Evolutionary conservation across 2,888 invertebrate genomes (phyloP).

Genomic region (Thereva nobilitata): DNA sequence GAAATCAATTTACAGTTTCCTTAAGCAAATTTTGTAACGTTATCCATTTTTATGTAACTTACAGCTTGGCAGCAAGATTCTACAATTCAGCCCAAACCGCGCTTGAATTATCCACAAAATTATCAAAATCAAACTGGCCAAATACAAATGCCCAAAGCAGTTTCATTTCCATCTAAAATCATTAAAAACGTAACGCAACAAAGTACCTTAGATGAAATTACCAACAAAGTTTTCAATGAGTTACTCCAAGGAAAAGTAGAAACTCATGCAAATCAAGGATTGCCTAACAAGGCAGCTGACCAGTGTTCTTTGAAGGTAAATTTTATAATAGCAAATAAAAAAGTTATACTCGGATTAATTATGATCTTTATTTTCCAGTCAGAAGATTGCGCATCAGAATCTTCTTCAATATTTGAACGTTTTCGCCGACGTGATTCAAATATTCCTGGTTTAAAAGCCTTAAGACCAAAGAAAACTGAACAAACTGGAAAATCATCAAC

Average conservation of each 20-base stretch:
- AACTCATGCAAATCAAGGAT: slow-evolving; percentile 48
- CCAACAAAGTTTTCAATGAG: slow-evolving; percentile 77
- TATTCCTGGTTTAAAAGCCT: slow-evolving; percentile 52
- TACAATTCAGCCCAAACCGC: slow-evolving; percentile 38
- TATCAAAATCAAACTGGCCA: slow-evolving; percentile 31
- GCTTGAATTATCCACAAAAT: slow-evolving; percentile 19
- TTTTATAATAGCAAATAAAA: background rate
- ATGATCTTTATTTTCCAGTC: slow-evolving; percentile 46
- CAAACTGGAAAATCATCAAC: slow-evolving; percentile 44
- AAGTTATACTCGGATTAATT: background rate
- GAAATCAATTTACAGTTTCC: background rate
- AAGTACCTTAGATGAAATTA: slow-evolving; percentile 69
- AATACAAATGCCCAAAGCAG: slow-evolving; percentile 26
- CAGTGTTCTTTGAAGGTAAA: slow-evolving; percentile 64
- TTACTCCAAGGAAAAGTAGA: slow-evolving; percentile 69
- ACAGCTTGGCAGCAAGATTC: slow-evolving; percentile 31
- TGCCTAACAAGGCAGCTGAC: slow-evolving; percentile 55
- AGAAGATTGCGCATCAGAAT: slow-evolving; percentile 74
- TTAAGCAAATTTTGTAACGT: background rate
- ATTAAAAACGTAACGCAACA: slow-evolving; percentile 44
- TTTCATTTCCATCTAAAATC: slow-evolving; percentile 30
- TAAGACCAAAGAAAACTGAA: slow-evolving; percentile 48
- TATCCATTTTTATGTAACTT: background rate
- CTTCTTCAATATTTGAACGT: slow-evolving; percentile 70
- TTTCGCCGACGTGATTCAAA: slow-evolving; percentile 66